A percentile compares a stretch with the other conserved stretches of the same genome.
phyloP scores from a whole-genome alignment of 2,113 vertebrate species.

The Bos javanicus region DNA sequence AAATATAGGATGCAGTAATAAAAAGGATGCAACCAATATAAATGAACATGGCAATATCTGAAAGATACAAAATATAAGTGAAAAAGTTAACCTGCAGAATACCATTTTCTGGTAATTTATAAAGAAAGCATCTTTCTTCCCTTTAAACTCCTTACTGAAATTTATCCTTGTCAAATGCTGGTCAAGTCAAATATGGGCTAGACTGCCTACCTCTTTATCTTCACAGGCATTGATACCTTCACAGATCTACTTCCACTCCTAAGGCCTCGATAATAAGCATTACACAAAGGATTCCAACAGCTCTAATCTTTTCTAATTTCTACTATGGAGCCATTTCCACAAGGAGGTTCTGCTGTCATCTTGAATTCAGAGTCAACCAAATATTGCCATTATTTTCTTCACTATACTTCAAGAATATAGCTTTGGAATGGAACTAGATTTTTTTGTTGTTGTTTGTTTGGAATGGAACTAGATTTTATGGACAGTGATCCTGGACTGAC shows the following conservation, averaged over 20 bases:
- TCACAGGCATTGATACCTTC: not conserved
- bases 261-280: not conserved
- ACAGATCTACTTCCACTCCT: not conserved
- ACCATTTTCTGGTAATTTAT: not conserved
- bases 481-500: not conserved
- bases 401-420: not conserved
- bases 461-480: not conserved
- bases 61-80: not conserved
- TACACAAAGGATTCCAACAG: not conserved
- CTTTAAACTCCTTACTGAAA: not conserved
- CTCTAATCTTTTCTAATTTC: not conserved
- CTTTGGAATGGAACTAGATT: not conserved
- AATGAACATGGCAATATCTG: not conserved
- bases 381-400: not conserved
- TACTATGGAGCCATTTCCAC: not conserved
- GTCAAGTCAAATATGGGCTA: not conserved
- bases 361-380: not conserved
- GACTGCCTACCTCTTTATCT: not conserved
- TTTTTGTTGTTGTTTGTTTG: not conserved
- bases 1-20: not conserved
- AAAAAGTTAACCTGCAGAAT: not conserved
- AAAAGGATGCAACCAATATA: not conserved
- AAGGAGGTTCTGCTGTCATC: not conserved
- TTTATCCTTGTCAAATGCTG: not conserved
- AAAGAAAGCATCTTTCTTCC: not conserved